Percentiles rank a stretch among this genome's conserved stretches.
Evolutionary conservation across 1,140 invertebrate species (phyloP).

Genomic region (Eupristina koningsbergeri): DNA sequence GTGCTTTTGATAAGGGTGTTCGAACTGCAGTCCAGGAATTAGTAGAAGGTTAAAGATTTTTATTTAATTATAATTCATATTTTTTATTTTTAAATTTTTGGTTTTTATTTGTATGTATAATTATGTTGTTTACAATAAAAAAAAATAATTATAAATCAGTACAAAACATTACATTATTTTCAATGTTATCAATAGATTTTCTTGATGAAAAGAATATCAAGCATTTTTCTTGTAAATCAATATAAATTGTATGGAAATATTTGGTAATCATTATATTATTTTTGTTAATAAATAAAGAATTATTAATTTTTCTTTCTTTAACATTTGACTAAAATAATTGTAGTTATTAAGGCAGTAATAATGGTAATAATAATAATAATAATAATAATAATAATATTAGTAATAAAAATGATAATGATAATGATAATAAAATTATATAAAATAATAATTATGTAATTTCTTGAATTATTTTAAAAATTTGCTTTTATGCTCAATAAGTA

Average conservation of each 20-base stretch:
- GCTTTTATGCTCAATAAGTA: background rate
- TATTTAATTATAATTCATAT: no score
- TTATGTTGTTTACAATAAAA: background rate
- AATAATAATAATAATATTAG: no score
- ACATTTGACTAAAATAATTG: no score
- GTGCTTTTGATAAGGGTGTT: constrained; percentile 95
- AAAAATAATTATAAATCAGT: background rate
- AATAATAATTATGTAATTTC: background rate
- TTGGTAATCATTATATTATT: background rate
- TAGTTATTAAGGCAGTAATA: no score
- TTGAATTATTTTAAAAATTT: background rate
- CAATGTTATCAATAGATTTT: background rate
- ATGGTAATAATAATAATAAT: no score
- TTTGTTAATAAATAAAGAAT: no score
- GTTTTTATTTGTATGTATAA: no score
- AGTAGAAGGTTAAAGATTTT: constrained; percentile 83
- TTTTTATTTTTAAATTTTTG: no score
- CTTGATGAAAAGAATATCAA: background rate
- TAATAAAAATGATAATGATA: no score
- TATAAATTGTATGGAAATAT: background rate
- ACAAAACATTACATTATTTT: background rate
- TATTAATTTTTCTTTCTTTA: no score
- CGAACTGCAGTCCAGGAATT: constrained; percentile 91
- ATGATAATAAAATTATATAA: no score
- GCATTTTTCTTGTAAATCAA: background rate